phyloP scores from a whole-genome alignment of 2,113 vertebrate genomes.

The Colinus virginianus region DNA sequence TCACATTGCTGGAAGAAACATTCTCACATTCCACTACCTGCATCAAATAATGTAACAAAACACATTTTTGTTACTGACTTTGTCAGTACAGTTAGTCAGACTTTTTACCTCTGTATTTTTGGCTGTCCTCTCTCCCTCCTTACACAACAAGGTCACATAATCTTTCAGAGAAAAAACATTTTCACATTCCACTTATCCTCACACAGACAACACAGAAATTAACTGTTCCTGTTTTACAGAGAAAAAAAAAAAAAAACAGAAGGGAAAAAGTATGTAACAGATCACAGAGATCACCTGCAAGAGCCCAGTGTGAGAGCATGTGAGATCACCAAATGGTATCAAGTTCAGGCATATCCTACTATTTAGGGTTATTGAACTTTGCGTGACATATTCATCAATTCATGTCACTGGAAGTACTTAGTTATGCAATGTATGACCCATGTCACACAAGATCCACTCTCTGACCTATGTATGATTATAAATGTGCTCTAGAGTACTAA shows the following conservation, averaged over 20 bases:
- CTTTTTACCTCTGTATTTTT: not conserved
- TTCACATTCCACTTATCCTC: not conserved
- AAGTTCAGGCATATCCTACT: not conserved
- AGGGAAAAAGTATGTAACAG: not conserved
- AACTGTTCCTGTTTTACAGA: not conserved
- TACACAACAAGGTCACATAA: not conserved
- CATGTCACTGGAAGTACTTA: not conserved
- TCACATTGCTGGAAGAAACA: not conserved
- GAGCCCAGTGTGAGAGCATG: not conserved
- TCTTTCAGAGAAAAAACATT: not conserved
- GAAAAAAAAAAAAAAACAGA: not conserved
- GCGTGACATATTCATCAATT: not conserved
- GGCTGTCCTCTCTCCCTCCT: not conserved
- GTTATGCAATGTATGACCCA: rapidly evolving
- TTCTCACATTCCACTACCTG: not conserved
- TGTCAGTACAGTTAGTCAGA: not conserved
- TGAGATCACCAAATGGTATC: not conserved
- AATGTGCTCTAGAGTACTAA: not conserved
- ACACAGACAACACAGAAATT: not conserved
- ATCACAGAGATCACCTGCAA: not conserved
- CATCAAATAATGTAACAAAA: not conserved
- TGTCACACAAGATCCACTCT: not conserved
- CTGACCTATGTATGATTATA: not conserved
- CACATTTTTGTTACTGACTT: not conserved
- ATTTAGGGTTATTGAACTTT: not conserved